Base-by-base conservation (phyloP, 2,113 vertebrate species). In the Otocyon megalotis region DNA sequence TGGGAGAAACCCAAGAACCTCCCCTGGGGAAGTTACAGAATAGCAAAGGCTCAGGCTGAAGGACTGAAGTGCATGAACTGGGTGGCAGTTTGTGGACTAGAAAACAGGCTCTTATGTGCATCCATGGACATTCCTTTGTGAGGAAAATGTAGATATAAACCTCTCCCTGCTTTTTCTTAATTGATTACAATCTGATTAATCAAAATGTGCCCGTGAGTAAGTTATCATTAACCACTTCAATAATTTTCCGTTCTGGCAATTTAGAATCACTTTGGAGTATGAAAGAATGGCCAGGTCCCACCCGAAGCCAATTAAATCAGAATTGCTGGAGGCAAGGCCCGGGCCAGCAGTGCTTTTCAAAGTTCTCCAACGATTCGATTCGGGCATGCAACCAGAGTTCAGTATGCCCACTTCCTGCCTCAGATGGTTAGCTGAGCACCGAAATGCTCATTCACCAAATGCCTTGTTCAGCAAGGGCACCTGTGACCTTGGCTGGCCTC, bases 371-470 rank as follows among this genome's bases (percentile, higher is more conserved):
- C 2, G 26, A 32, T 2, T 62, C 2, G 26, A 32, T 2, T 62
- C 0, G 13, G 14, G 17, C 2, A 0, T 10, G 58, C 35, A 54
- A 4, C 6, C 50, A 0, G 30, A 12, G 20, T 3, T 2, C 35
- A 11, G 0, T 9, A 1, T 3, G 11, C 16, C 12, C 20, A 16
- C 32, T 0, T 0, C 60, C 43, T 12, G 4, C 26, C 53, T 5
- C 0, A 1, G 22, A 35, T 1, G 4, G 2, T 43, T 14, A 24
- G 15, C 95, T 50, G 56, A 81, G 22, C 28, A 28, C 22, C 67
- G 30, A 5, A n/a, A 19, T 43, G 7, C 20, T 50, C 20, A 13
- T 14, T 72, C 11, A 72, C 83, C 12, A 5, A 58, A 28, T 14
- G 19, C 50, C n/a, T 62, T 7, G 4, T 1, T 63, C 32, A 4